Evolutionary conservation across 2,797 vertebrate species (phyloP).

Genomic region (Discoglossus pictus): DNA sequence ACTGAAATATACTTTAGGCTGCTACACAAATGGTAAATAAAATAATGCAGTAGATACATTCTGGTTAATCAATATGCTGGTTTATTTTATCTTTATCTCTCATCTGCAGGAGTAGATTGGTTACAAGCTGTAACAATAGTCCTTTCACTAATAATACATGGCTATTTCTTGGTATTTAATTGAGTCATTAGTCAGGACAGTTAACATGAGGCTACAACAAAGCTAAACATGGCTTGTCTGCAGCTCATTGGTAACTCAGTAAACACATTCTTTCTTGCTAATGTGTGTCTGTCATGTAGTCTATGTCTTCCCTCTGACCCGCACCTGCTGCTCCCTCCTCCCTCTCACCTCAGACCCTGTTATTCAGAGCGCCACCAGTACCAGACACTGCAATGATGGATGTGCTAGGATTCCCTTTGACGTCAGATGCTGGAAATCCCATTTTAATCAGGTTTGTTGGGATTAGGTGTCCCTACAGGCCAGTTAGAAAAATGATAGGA

Average conservation of each 20-base stretch:
- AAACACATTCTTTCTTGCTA: neutral
- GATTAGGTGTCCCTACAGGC: conserved; percentile 36
- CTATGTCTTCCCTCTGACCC: conserved; percentile 6
- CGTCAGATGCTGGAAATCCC: conserved; percentile 77
- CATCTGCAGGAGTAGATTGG: neutral
- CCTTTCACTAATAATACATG: neutral
- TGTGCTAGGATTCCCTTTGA: conserved; percentile 69
- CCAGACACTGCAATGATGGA: conserved; percentile 67
- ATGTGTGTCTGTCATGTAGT: conserved; percentile 3
- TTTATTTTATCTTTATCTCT: neutral
- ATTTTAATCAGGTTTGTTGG: conserved; percentile 66
- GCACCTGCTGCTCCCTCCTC: conserved; percentile 13
- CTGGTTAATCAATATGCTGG: too few relatives aligned
- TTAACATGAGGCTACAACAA: conserved; percentile 2
- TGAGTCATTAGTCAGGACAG: conserved; percentile 7
- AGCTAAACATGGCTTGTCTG: neutral
- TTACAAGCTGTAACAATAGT: neutral
- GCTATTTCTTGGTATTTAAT: conserved; percentile 3
- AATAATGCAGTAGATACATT: too few relatives aligned
- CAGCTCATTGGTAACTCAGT: neutral
- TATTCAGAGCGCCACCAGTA: conserved; percentile 43
- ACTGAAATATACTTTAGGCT: too few relatives aligned
- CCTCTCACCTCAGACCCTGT: conserved; percentile 4
- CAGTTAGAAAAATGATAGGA: conserved; percentile 24
- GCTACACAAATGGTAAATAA: too few relatives aligned